Evolutionary conservation across 1,140 invertebrate genomes (phyloP).

Genomic region (Neotoxoptera formosana): DNA sequence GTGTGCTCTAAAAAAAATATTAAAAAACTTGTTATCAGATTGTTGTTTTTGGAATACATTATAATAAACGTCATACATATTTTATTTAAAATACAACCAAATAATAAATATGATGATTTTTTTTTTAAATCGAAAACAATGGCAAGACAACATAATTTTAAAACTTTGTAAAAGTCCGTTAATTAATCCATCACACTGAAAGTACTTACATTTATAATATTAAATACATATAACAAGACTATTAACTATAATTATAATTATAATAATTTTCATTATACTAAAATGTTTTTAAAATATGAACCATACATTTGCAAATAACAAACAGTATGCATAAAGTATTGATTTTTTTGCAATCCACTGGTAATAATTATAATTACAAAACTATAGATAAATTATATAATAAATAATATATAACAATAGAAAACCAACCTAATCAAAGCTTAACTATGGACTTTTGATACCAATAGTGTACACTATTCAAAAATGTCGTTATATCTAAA

Average conservation of each 20-base stretch:
- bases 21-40: neutral
- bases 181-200: neutral
- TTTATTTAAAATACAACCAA: neutral
- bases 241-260: no score
- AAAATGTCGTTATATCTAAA: neutral
- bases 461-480: neutral
- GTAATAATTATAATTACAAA: neutral
- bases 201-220: neutral
- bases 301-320: neutral
- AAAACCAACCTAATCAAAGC: no score
- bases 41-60: neutral
- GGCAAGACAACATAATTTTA: neutral
- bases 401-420: neutral
- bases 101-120: neutral
- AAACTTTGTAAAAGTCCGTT: neutral
- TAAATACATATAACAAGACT: no score
- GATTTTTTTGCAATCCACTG: neutral
- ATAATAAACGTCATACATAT: neutral
- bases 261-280: neutral
- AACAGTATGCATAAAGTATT: neutral
- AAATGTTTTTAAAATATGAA: neutral
- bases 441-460: no score
- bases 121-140: neutral
- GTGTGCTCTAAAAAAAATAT: neutral
- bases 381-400: neutral